Base-by-base conservation (phyloP, 2,888 invertebrate species). In the Oligia strigilis region DNA sequence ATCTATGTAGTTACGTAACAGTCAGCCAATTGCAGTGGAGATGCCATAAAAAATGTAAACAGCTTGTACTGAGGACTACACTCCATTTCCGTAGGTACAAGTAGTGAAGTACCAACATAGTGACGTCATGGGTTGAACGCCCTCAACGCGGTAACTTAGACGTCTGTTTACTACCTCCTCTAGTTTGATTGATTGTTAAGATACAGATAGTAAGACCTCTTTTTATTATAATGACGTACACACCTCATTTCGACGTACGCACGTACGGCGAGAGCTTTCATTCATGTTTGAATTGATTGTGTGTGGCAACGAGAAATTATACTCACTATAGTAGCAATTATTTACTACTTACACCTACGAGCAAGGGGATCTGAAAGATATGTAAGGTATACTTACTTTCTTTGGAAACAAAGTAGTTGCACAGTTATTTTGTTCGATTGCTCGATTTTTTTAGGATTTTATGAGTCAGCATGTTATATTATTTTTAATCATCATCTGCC, bases 31-130 rank as follows among this genome's bases (percentile, higher is more conserved):
- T 86, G 82, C 84, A 83, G 85, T 84, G 82, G 77, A 88, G 87
- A 85, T 81, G 89, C 81, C 81, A 89, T 87, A 94, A 94, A 94
- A 94, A 94, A 94, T 88, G 91, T 94, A 94, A 94, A 94, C 94
- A 94, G 84, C 76, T 62, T 66, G 83, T 83, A 70, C 75, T 75
- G 75, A 80, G 77, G 70, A 84, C 77, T 85, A 70, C 29, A 70
- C 64, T 69, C 62, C 36, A 65, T 81, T 77, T 75, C 80, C 81
- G 65, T 82, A 29, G 29, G 29, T 29, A 62, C 52, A 14, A 67
- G 71, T 60, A 60, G 40, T 62, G 43, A 64, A 72, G 64, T 82
- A 78, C 78, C 81, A 79, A 62, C 69, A 67, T 14, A 77, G 46
- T 88, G 85, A 88, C 87, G 90, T 88, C 83, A 88, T 86, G 75